Evolutionary conservation across 2,888 invertebrate species (phyloP).

Genomic region (Acronicta psi): DNA sequence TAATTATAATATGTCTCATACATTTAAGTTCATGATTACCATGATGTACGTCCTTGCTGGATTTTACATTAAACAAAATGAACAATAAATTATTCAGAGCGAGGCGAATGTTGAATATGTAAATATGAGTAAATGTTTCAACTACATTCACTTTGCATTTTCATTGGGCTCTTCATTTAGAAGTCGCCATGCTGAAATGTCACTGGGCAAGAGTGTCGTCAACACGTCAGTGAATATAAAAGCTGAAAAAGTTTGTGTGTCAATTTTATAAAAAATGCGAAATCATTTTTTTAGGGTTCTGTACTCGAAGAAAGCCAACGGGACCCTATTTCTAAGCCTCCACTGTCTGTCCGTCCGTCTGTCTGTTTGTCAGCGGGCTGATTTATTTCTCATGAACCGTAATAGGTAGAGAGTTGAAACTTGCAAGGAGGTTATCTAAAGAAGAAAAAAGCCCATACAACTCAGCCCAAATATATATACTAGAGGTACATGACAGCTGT

Average conservation of each 20-base stretch:
- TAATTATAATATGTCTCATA: not conserved
- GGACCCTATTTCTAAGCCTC: too few relatives aligned
- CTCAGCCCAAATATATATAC: too few relatives aligned
- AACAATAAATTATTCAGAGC: constrained; percentile 55
- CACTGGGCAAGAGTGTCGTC: constrained; percentile 14
- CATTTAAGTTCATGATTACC: not conserved
- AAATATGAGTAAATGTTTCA: constrained; percentile 67
- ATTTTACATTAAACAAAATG: constrained; percentile 37
- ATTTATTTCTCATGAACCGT: too few relatives aligned
- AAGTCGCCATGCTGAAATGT: constrained; percentile 38
- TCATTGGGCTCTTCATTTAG: constrained; percentile 64
- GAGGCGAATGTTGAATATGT: constrained; percentile 62
- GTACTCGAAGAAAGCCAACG: too few relatives aligned
- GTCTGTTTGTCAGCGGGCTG: too few relatives aligned
- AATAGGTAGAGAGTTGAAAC: too few relatives aligned
- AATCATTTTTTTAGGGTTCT: too few relatives aligned
- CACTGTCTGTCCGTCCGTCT: too few relatives aligned
- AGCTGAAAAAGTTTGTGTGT: not conserved
- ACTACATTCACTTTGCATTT: constrained; percentile 71
- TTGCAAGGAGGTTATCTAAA: too few relatives aligned
- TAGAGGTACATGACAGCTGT: too few relatives aligned
- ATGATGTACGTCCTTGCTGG: not conserved
- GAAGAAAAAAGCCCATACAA: too few relatives aligned
- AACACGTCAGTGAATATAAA: constrained; percentile 1
- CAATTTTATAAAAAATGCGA: not conserved